Percentiles rank a stretch among this genome's conserved stretches.
phyloP scores from a whole-genome alignment of 2,888 invertebrate species.

The Camponotus fellah region DNA sequence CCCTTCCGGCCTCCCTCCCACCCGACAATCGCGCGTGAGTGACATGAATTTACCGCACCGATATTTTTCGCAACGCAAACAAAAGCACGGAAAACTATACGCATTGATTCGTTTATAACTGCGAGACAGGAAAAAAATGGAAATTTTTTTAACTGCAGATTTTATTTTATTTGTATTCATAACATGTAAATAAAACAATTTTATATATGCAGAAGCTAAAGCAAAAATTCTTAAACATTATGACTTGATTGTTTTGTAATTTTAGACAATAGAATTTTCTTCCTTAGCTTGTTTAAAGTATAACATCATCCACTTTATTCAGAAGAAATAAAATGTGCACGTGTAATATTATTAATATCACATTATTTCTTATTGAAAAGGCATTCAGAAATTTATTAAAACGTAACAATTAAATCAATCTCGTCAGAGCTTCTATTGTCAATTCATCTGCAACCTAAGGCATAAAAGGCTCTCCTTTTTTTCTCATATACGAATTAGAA shows the following conservation, averaged over 20 bases:
- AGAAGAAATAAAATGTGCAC: not conserved
- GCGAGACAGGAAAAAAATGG: constrained; percentile 7
- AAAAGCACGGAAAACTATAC: constrained; percentile 11
- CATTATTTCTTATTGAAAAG: not conserved
- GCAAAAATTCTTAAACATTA: constrained; percentile 1
- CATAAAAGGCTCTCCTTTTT: not conserved
- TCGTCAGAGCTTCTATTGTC: not conserved
- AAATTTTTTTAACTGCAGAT: constrained; percentile 28
- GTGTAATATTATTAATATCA: not conserved
- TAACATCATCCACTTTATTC: not conserved
- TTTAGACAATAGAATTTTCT: not conserved
- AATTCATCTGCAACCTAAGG: not conserved
- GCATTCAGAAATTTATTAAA: constrained; percentile 12
- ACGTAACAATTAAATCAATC: not conserved
- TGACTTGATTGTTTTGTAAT: not conserved
- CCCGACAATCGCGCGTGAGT: constrained; percentile 41
- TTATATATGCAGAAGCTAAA: not conserved
- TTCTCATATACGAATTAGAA: not conserved
- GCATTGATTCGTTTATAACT: constrained; percentile 16
- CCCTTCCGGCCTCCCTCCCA: not conserved
- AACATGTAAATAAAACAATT: not conserved
- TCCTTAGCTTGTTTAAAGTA: not conserved
- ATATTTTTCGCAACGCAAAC: constrained; percentile 6
- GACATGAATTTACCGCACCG: constrained; percentile 39
- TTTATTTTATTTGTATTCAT: constrained; percentile 10